Evolutionary conservation across 2,888 invertebrate species (phyloP).

Genomic region (Ormyrus thymus): DNA sequence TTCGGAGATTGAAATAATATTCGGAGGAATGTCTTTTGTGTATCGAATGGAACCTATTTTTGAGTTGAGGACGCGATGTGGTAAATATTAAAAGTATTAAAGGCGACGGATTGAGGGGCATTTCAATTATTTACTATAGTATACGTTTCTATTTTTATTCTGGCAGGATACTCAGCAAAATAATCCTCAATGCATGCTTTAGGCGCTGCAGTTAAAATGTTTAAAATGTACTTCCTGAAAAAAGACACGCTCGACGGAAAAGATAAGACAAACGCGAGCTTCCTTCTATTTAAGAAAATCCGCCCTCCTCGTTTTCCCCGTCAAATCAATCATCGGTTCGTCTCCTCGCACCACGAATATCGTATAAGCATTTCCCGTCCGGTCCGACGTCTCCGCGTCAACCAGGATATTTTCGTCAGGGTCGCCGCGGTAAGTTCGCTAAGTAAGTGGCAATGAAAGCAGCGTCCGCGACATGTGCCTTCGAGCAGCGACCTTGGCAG

Average conservation of each 20-base stretch:
- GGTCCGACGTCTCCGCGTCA: not conserved
- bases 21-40: no score
- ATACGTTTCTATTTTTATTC: no score
- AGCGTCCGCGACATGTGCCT: conserved; percentile 40
- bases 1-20: not conserved
- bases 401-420: conserved; percentile 48
- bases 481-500: not conserved
- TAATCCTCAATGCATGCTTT: no score
- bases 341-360: not conserved
- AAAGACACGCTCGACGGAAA: not conserved
- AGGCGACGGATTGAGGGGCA: no score
- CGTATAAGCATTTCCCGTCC: not conserved
- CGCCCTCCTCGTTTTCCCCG: not conserved
- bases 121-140: no score
- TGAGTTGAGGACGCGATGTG: no score
- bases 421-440: conserved; percentile 20
- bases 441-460: not conserved
- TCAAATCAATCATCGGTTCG: conserved; percentile 1
- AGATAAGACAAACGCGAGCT: not conserved
- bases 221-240: conserved; percentile 2
- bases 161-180: no score
- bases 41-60: no score
- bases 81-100: no score
- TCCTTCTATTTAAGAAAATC: not conserved
- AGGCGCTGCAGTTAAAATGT: not conserved